Base-by-base conservation (phyloP, 2,797 vertebrate genomes). In the Spinibarbus caldwelli region DNA sequence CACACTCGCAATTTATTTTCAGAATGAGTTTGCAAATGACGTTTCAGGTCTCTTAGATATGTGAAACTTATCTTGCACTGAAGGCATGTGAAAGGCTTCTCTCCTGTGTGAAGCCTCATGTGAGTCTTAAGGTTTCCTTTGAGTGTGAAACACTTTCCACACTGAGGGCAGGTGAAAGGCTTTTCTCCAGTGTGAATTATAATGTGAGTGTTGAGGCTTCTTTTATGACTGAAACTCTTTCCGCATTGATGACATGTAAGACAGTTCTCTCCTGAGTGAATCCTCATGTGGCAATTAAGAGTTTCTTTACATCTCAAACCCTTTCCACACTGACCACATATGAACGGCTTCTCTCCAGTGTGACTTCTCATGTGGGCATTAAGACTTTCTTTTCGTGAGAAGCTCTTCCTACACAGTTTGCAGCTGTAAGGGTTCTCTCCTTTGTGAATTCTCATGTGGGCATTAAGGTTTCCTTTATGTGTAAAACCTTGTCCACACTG, bases 11-110 rank as follows among this genome's bases (percentile, higher is more conserved):
- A n/a, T 70, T n/a, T 70, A 12, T n/a, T 70, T 43, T 14, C 67
- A n/a, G 67, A 15, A n/a, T 70, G 38, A 43, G 17, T 67, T 67
- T 2, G 5, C 68, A 43, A 43, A 43, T 71, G 38, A 43, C 3
- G 23, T 71, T 71, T 71, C 23, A 71, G 68, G 68, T 71, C 68
- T 71, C 38, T 71, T 14, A 43, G 23, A 71, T 43, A 43, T 8
- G 64, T 36, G 31, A 67, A 67, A 36, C 57, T 26, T 26, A 14
- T 62, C 57, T 62, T 26, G n/a, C 57, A 62, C 57, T 62, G 57
- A 29, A 29, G 57, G 26, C 57, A 59, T 11, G 5, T 59, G n/a
- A 5, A 59, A 26, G 57, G 57, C 23, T 54, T 54, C 6, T 54
- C 52, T 9, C 52, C 52, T 0, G 52, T 54, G 52, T 54, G 52